phyloP scores from a whole-genome alignment of 2,888 invertebrate species.

The Linnaemya tessellans region DNA sequence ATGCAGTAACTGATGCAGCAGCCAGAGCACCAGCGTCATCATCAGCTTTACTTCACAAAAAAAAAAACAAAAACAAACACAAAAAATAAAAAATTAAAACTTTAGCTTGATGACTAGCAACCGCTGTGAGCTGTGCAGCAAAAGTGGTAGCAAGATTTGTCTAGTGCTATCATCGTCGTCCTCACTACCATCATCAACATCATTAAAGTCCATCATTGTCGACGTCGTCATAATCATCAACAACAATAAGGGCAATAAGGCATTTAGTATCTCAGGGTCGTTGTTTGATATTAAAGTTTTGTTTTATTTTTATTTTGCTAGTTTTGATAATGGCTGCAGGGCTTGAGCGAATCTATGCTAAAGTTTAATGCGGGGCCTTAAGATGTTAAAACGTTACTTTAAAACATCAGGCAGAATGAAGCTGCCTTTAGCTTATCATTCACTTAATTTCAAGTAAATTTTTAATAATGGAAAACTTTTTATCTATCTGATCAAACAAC shows the following conservation, averaged over 20 bases:
- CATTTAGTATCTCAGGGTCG: constrained; percentile 68
- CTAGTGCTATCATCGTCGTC: constrained; percentile 51
- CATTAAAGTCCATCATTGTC: constrained; percentile 69
- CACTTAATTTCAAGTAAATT: too few relatives aligned
- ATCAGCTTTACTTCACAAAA: neutral
- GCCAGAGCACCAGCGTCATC: constrained; percentile 31
- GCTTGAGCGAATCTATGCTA: neutral
- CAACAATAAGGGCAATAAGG: constrained; percentile 67
- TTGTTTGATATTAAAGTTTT: constrained; percentile 60
- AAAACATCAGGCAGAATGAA: too few relatives aligned
- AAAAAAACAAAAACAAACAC: neutral
- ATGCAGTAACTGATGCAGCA: constrained; percentile 63
- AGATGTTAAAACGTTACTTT: too few relatives aligned
- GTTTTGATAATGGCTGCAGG: constrained; percentile 55
- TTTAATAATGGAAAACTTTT: too few relatives aligned
- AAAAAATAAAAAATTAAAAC: neutral
- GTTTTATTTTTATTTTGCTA: constrained; percentile 37
- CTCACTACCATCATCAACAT: constrained; percentile 55
- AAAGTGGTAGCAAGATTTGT: constrained; percentile 33
- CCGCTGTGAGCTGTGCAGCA: constrained; percentile 17
- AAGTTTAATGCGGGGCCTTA: constrained; percentile 13
- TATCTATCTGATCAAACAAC: too few relatives aligned
- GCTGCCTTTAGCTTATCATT: too few relatives aligned
- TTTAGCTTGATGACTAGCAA: constrained; percentile 41
- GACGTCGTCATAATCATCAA: constrained; percentile 64